Percentiles rank a stretch among this genome's conserved stretches.
phyloP scores from a whole-genome alignment of 2,888 invertebrate species.

The Ormyrus rosae region DNA sequence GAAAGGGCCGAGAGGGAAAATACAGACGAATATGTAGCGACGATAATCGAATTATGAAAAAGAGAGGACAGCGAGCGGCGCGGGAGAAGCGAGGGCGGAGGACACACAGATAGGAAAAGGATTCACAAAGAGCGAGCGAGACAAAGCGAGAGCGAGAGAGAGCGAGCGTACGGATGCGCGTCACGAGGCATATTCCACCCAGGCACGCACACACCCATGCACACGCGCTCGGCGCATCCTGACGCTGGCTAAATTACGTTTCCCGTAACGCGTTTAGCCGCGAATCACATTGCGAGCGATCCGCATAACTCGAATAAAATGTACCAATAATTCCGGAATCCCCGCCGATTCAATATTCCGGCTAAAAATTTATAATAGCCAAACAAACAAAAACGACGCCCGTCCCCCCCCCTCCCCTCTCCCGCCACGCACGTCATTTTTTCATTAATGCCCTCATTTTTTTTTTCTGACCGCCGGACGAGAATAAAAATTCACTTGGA shows the following conservation, averaged over 20 bases:
- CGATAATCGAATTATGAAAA: conserved; percentile 48
- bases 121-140: conserved; percentile 38
- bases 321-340: conserved; percentile 61
- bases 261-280: conserved; percentile 73
- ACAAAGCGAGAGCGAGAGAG: conserved; percentile 44
- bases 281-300: conserved; percentile 73
- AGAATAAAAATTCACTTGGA: conserved; percentile 2
- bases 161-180: conserved; percentile 61
- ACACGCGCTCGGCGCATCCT: conserved; percentile 35
- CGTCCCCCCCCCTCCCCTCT: too few relatives aligned
- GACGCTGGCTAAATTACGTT: conserved; percentile 72
- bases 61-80: conserved; percentile 22
- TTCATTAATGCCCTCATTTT: too few relatives aligned
- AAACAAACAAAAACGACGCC: not conserved
- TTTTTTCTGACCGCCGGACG: too few relatives aligned
- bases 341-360: not conserved
- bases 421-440: too few relatives aligned
- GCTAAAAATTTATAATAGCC: not conserved
- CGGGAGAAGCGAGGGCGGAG: conserved; percentile 29
- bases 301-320: conserved; percentile 71
- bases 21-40: conserved; percentile 39
- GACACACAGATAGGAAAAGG: not conserved
- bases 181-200: conserved; percentile 63
- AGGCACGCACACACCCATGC: conserved; percentile 47
- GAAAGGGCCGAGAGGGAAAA: not conserved